A percentile compares a stretch with the other conserved stretches of the same genome.
Evolutionary conservation across 2,113 vertebrate genomes (phyloP).

Genomic region (Podocnemis expansa): DNA sequence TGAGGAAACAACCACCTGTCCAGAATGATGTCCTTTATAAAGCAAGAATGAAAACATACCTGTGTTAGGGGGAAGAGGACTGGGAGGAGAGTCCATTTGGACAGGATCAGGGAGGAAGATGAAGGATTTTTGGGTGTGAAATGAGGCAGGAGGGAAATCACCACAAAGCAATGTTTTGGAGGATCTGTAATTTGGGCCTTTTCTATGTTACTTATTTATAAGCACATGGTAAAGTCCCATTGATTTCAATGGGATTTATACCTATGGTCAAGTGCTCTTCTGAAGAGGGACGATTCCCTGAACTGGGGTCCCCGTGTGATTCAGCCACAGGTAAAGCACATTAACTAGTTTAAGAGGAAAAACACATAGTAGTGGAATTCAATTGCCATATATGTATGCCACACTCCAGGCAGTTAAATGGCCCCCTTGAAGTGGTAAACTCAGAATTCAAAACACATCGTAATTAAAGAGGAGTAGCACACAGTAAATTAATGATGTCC

Average conservation of each 20-base stretch:
- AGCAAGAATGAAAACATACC: background rate
- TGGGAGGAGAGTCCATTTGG: background rate
- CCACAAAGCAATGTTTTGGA: background rate
- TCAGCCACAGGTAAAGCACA: background rate
- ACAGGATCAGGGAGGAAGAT: background rate
- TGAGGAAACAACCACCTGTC: background rate
- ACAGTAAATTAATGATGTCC: background rate
- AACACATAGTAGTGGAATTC: background rate
- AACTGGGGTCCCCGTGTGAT: background rate
- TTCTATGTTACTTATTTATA: background rate
- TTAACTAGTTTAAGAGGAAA: background rate
- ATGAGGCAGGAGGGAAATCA: background rate
- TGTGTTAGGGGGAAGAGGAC: background rate
- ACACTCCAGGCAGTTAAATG: background rate
- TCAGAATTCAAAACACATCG: background rate
- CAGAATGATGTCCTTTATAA: background rate
- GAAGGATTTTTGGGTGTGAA: constrained; percentile 3
- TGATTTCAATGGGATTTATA: background rate
- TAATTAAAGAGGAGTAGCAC: background rate
- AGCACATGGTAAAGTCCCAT: background rate
- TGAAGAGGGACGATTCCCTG: background rate
- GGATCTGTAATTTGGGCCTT: background rate
- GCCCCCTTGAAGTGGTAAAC: background rate
- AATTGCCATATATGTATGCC: background rate
- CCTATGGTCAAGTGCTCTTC: background rate